Evolutionary conservation across 2,888 invertebrate species (phyloP).

Genomic region (Campoletis raptor): DNA sequence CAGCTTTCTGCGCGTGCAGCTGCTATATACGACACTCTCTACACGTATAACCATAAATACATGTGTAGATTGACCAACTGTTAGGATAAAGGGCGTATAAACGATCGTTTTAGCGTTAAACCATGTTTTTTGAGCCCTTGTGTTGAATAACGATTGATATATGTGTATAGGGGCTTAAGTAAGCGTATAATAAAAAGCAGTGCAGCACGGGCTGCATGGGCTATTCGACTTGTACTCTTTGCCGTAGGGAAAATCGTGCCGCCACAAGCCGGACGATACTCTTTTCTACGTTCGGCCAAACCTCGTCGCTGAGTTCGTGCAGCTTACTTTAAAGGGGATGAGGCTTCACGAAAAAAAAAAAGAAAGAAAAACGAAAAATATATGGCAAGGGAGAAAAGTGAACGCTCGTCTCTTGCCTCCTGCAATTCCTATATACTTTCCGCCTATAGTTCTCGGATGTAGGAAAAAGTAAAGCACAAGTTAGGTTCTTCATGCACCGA

Average conservation of each 20-base stretch:
- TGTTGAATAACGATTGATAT: constrained; percentile 1
- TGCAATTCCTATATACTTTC: constrained; percentile 38
- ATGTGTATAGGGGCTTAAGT: not conserved
- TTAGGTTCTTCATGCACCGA: constrained; percentile 47
- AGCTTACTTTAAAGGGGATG: constrained; percentile 31
- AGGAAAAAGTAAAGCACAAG: constrained; percentile 41
- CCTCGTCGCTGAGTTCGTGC: constrained; percentile 36
- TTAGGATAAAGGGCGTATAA: constrained; percentile 5
- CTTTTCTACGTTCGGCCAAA: constrained; percentile 18
- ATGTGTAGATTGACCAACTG: not conserved
- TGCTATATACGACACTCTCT: constrained; percentile 17
- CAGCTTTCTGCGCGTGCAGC: constrained; percentile 61
- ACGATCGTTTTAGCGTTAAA: not conserved
- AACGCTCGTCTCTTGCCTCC: constrained; percentile 14
- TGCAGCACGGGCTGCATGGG: constrained; percentile 13
- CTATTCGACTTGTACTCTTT: constrained; percentile 33
- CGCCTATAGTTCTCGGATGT: constrained; percentile 32
- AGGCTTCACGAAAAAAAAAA: not conserved
- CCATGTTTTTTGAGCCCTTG: not conserved
- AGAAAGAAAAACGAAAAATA: constrained; percentile 22
- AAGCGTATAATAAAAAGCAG: constrained; percentile 21
- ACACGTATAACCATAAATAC: not conserved
- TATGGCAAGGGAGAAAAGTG: constrained; percentile 27
- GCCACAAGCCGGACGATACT: constrained; percentile 57
- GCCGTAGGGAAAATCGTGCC: constrained; percentile 45